phyloP scores from a whole-genome alignment of 2,113 vertebrate species.

The Rhea americana region DNA sequence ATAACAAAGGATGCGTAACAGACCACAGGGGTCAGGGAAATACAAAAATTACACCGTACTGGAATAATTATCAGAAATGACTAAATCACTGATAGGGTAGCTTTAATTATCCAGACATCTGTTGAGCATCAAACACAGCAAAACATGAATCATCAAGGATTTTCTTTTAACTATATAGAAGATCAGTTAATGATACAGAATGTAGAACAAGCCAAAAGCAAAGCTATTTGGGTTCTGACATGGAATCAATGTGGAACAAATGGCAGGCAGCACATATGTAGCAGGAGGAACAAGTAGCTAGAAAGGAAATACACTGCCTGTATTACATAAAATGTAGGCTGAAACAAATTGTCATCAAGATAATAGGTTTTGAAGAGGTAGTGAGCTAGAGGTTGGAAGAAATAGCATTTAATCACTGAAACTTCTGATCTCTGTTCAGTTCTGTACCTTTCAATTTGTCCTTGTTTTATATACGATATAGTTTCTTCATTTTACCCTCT shows the following conservation, averaged over 20 bases:
- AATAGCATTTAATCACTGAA: neutral
- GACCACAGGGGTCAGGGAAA: neutral
- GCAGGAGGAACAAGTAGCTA: neutral
- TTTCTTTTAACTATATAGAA: neutral
- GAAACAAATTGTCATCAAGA: neutral
- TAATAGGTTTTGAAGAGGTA: neutral
- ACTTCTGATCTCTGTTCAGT: neutral
- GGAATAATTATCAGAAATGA: neutral
- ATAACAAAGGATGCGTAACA: neutral
- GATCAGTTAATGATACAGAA: neutral
- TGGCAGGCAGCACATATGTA: neutral
- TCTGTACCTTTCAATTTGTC: neutral
- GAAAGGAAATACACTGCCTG: neutral
- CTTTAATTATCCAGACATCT: conserved; percentile 43
- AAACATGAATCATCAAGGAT: neutral
- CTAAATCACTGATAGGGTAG: neutral
- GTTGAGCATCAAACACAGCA: conserved; percentile 22
- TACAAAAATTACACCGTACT: neutral
- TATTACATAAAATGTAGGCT: neutral
- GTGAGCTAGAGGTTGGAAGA: neutral
- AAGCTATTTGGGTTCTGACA: neutral
- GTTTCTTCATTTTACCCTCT: neutral
- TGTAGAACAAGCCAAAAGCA: neutral
- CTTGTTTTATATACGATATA: neutral
- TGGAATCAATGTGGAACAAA: neutral